Conservation (phyloP, 2,888 invertebrate genomes). For the Scaeva pyrastri region DNA sequence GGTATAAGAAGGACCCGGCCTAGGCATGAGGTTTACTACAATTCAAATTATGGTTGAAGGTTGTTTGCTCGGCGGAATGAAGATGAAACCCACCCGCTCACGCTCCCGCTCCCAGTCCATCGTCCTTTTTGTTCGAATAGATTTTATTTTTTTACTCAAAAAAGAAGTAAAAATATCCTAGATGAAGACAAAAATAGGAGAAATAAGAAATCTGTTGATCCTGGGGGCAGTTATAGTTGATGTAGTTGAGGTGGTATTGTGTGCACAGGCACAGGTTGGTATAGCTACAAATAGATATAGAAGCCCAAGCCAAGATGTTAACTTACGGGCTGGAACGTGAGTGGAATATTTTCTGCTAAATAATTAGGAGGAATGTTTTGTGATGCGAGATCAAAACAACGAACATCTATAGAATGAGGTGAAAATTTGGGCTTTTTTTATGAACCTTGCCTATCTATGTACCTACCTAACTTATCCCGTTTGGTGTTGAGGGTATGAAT, state of each 20-base stretch:
- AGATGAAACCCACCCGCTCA: conserved; percentile 11
- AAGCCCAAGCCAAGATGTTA: too few species aligned
- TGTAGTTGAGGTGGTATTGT: background rate
- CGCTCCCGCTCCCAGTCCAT: background rate
- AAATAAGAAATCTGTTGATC: conserved; percentile 66
- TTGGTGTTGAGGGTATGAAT: background rate
- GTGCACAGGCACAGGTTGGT: background rate
- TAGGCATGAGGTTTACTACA: conserved; percentile 20
- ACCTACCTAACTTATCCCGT: too few species aligned
- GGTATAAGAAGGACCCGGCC: too few species aligned
- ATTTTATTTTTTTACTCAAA: background rate
- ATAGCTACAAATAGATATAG: background rate
- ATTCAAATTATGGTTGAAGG: conserved; percentile 68
- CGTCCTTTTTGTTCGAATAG: background rate
- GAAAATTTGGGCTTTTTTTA: conserved; percentile 58
- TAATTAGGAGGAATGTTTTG: conserved; percentile 53
- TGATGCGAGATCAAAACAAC: conserved; percentile 16
- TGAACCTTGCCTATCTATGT: conserved; percentile 2
- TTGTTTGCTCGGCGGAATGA: conserved; percentile 47
- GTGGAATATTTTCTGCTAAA: conserved; percentile 39
- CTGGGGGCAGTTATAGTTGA: conserved; percentile 17
- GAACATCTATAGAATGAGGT: conserved; percentile 39
- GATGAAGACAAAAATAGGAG: background rate
- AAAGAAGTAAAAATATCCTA: conserved; percentile 36
- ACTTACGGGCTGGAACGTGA: conserved; percentile 31